phyloP scores from a whole-genome alignment of 2,888 invertebrate genomes.

The Parnassius glacialis region DNA sequence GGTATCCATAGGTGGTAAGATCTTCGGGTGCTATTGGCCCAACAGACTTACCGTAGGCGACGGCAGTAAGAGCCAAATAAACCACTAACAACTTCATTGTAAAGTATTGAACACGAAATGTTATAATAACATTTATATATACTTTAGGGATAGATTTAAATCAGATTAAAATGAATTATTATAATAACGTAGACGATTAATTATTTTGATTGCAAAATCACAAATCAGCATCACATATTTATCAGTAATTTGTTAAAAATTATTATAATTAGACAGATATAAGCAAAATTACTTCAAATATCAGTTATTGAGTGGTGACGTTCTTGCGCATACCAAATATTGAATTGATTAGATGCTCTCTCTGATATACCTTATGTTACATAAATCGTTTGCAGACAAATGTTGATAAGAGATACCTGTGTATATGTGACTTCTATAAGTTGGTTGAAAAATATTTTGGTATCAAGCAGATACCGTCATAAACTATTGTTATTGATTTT shows the following conservation, averaged over 20 bases:
- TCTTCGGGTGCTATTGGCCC: constrained; percentile 28
- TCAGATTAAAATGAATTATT: constrained; percentile 7
- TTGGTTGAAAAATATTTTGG: too few species aligned
- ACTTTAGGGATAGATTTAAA: constrained; percentile 3
- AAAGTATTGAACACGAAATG: not conserved
- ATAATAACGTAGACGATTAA: constrained; percentile 17
- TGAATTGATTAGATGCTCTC: constrained; percentile 19
- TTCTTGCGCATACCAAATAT: constrained; percentile 11
- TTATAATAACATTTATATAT: constrained; percentile 16
- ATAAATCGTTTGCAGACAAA: too few species aligned
- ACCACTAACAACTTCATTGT: constrained; percentile 35
- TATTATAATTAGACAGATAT: constrained; percentile 1
- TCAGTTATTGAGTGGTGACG: constrained; percentile 7
- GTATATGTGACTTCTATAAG: too few species aligned
- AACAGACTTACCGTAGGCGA: constrained; percentile 27
- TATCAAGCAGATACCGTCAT: too few species aligned
- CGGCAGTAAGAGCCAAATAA: constrained; percentile 32
- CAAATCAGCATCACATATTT: constrained; percentile 2
- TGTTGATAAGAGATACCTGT: too few species aligned
- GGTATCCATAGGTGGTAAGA: constrained; percentile 41
- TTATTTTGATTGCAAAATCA: constrained; percentile 18
- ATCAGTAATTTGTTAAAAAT: constrained; percentile 6
- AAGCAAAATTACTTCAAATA: constrained; percentile 6
- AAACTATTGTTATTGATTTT: too few species aligned
- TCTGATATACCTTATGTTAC: not conserved